These are phyloP conservation scores for Nymphicus hollandicus DNA, from an alignment of 2,113 vertebrate species.

Conservation along the genomic window DNA sequence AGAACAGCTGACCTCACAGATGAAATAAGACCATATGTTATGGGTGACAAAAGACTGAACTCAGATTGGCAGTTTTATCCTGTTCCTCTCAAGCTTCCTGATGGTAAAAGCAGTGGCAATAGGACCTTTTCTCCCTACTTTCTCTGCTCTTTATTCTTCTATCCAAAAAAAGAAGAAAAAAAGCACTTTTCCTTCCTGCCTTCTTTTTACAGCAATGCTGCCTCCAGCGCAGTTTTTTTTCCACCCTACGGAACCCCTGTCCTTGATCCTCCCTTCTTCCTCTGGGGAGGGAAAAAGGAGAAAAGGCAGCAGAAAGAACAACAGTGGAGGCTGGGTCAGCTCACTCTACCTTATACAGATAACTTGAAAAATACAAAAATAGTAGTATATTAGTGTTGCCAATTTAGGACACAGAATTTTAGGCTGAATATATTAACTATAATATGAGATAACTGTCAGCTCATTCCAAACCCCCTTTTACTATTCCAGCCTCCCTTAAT, in stretches of 20 bases:
- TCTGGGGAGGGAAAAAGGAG: not conserved
- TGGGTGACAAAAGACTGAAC: not conserved
- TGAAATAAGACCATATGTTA: not conserved
- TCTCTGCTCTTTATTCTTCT: not conserved
- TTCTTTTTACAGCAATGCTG: not conserved
- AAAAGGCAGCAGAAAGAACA: not conserved
- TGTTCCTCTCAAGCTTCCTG: not conserved
- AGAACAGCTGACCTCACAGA: not conserved
- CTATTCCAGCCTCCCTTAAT: not conserved
- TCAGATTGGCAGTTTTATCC: not conserved
- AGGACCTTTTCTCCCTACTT: not conserved
- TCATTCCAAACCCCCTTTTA: not conserved
- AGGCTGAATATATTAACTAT: not conserved
- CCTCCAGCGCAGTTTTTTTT: not conserved
- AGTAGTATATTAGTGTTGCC: not conserved
- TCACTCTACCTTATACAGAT: not conserved
- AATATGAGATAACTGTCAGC: not conserved
- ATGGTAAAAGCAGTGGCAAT: not conserved
- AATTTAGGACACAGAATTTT: not conserved
- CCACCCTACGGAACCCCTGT: not conserved
- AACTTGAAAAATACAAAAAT: not conserved
- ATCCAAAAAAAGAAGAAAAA: not conserved
- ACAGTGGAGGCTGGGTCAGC: not conserved
- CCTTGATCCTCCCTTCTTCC: not conserved
- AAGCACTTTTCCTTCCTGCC: not conserved